These are phyloP conservation scores for Neosalanx taihuensis DNA, from an alignment of 2,797 vertebrate genomes.

Conservation along the genomic window DNA sequence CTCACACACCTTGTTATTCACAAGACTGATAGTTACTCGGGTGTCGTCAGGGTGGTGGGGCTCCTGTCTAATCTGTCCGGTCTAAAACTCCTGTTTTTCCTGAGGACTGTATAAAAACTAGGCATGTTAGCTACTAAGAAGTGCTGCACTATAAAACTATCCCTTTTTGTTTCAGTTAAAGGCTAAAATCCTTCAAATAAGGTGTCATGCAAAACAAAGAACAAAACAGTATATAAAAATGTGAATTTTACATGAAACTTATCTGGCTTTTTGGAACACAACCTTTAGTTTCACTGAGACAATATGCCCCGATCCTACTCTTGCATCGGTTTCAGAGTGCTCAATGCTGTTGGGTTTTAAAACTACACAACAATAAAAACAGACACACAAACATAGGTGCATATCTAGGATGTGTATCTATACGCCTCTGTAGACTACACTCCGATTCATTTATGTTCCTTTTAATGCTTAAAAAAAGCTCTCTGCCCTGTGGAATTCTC, in stretches of 20 bases:
- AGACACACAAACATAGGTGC: conserved; percentile 29
- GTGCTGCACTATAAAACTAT: conserved; percentile 14
- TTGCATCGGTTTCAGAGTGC: conserved; percentile 23
- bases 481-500: conserved; percentile 2
- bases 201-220: conserved; percentile 9
- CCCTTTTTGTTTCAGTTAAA: conserved; percentile 30
- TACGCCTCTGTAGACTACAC: conserved; percentile 16
- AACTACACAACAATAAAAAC: conserved; percentile 16
- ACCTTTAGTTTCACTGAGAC: conserved; percentile 18
- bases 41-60: not conserved
- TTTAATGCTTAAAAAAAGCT: conserved; percentile 17
- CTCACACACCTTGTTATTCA: not conserved
- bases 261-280: conserved; percentile 13
- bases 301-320: conserved; percentile 1
- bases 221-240: conserved; percentile 9
- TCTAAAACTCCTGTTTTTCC: not conserved
- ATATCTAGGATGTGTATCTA: conserved; percentile 26
- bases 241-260: conserved; percentile 14
- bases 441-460: conserved; percentile 10
- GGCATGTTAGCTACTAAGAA: not conserved
- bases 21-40: not conserved
- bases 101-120: not conserved
- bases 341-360: conserved; percentile 14
- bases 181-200: conserved; percentile 18
- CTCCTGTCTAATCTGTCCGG: conserved; percentile 6